Conservation (phyloP, 2,797 vertebrate genomes). For the Acipenser ruthenus region DNA sequence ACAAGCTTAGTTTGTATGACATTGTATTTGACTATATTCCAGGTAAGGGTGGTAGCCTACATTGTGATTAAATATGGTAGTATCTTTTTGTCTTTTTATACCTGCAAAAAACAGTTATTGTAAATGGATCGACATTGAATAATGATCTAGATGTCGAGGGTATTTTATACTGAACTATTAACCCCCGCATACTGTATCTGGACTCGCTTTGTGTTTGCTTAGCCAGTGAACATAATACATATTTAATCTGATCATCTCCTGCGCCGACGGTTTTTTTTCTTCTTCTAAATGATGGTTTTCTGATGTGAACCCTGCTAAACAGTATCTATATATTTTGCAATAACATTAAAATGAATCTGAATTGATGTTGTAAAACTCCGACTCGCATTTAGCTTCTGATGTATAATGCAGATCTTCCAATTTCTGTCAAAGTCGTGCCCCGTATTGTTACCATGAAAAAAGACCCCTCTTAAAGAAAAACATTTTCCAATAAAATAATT, state of each 20-base stretch:
- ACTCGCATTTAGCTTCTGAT: conserved; percentile 17
- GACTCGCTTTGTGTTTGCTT: conserved; percentile 17
- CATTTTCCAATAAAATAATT: conserved; percentile 9
- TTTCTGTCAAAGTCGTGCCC: conserved; percentile 16
- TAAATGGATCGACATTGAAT: neutral
- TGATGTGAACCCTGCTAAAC: conserved; percentile 18
- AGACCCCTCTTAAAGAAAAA: conserved; percentile 11
- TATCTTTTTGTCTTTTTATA: neutral
- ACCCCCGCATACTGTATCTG: conserved; percentile 17
- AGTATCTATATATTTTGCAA: conserved; percentile 10
- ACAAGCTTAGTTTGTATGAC: too few species aligned
- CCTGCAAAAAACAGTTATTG: neutral
- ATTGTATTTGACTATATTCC: too few species aligned
- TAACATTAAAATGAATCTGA: conserved; percentile 20
- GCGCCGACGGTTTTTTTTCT: neutral
- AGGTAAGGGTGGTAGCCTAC: too few species aligned
- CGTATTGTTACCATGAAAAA: conserved; percentile 11
- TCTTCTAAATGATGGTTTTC: conserved; percentile 17
- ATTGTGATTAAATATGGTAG: too few species aligned
- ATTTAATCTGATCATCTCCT: conserved; percentile 18
- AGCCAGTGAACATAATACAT: conserved; percentile 22
- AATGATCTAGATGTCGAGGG: conserved; percentile 2
- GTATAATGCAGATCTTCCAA: conserved; percentile 9
- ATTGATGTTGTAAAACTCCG: conserved; percentile 16
- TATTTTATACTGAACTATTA: conserved; percentile 26